Evolutionary conservation across 2,888 invertebrate genomes (phyloP).

Genomic region (Andricus quercusramuli): DNA sequence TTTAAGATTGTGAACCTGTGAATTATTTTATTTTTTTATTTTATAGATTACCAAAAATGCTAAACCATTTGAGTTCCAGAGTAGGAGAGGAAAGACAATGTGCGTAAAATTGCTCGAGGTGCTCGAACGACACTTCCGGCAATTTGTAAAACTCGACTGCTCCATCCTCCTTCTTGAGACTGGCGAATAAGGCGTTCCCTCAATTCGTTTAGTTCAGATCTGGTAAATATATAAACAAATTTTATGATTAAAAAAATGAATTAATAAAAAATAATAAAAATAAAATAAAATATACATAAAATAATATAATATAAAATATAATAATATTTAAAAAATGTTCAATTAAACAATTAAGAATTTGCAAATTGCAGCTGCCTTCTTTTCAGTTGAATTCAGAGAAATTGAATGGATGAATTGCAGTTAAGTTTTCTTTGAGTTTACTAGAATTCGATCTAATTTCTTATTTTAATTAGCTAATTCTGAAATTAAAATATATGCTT

Average conservation of each 20-base stretch:
- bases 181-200: constrained; percentile 66
- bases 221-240: constrained; percentile 20
- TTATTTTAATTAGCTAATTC: too few species aligned
- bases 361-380: too few species aligned
- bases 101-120: constrained; percentile 71
- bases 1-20: not conserved
- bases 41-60: constrained; percentile 22
- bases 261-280: too few species aligned
- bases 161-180: constrained; percentile 71
- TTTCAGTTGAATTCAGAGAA: too few species aligned
- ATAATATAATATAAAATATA: too few species aligned
- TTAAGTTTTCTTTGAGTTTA: too few species aligned
- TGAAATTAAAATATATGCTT: too few species aligned
- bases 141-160: constrained; percentile 71
- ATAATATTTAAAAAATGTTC: too few species aligned
- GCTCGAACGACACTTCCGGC: constrained; percentile 72
- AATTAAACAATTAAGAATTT: not conserved
- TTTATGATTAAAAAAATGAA: not conserved
- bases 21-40: not conserved
- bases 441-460: too few species aligned
- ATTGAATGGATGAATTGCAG: too few species aligned
- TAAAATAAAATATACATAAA: too few species aligned
- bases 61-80: constrained; percentile 29
- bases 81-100: constrained; percentile 65
- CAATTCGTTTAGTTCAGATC: constrained; percentile 66